Percentiles rank a stretch among this genome's conserved stretches.
Conservation (phyloP, 2,113 vertebrate species). For the Baryphthengus martii region DNA sequence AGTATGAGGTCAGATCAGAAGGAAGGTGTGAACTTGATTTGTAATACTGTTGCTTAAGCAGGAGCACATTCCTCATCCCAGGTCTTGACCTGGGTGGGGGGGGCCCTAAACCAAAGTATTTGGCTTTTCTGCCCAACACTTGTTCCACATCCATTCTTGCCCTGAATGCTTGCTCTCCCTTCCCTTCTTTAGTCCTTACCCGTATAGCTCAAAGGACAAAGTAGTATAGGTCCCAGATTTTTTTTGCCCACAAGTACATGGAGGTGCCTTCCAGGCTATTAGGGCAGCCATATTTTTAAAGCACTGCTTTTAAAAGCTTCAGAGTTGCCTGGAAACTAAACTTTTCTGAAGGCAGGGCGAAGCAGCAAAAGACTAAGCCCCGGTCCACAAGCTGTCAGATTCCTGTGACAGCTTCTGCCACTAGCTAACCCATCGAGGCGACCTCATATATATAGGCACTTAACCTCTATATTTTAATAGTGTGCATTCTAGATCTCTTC, state of each 20-base stretch:
- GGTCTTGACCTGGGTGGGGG: background rate
- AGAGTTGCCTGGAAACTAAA: background rate
- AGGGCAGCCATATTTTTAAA: background rate
- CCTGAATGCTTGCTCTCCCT: background rate
- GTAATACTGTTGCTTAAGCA: background rate
- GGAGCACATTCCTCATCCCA: background rate
- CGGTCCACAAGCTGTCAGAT: background rate
- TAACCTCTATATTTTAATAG: background rate
- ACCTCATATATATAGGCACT: background rate
- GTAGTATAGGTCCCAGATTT: background rate
- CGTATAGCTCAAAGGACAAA: background rate
- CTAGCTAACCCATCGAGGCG: background rate
- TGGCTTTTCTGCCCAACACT: background rate
- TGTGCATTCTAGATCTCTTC: background rate
- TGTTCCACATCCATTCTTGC: fast-evolving
- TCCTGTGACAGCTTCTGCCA: background rate
- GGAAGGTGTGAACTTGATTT: background rate
- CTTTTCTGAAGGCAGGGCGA: background rate
- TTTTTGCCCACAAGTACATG: background rate
- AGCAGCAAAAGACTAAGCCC: background rate
- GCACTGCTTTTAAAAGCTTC: background rate
- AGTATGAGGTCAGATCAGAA: background rate
- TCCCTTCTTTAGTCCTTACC: background rate
- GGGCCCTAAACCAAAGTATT: background rate
- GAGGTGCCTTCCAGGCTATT: background rate